Percentiles rank a stretch among this genome's conserved stretches.
phyloP scores from a whole-genome alignment of 2,797 vertebrate genomes.

The Taeniopygia guttata region DNA sequence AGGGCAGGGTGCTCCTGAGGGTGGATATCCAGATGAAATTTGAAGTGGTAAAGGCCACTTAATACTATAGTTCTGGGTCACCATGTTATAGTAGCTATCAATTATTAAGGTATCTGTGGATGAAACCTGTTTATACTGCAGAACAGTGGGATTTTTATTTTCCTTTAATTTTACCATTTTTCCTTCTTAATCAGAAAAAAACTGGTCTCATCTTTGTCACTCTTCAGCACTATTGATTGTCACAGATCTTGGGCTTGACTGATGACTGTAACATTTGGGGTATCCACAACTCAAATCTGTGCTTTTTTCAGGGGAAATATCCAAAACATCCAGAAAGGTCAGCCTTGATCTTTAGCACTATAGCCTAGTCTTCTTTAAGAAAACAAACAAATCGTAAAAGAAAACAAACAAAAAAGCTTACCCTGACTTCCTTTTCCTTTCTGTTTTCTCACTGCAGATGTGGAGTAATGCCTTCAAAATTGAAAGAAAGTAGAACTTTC shows the following conservation, averaged over 20 bases:
- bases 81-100: background rate
- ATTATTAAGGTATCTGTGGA: background rate
- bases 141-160: background rate
- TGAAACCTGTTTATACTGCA: background rate
- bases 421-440: background rate
- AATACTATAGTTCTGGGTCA: background rate
- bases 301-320: background rate
- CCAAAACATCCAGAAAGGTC: background rate
- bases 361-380: background rate
- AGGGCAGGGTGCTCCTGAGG: background rate
- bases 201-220: background rate
- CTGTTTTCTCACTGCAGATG: background rate
- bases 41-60: background rate
- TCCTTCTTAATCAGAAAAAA: background rate
- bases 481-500: background rate
- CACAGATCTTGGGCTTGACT: background rate
- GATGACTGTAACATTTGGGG: background rate
- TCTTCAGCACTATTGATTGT: background rate
- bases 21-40: background rate
- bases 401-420: background rate
- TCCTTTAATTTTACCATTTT: background rate
- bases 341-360: conserved; percentile 1
- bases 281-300: background rate
- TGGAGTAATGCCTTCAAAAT: background rate
- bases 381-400: background rate